Evolutionary conservation across 2,888 invertebrate genomes (phyloP), one percentile per base, ranked within the genome.

Genomic region (Noctuana brunneofusca): DNA sequence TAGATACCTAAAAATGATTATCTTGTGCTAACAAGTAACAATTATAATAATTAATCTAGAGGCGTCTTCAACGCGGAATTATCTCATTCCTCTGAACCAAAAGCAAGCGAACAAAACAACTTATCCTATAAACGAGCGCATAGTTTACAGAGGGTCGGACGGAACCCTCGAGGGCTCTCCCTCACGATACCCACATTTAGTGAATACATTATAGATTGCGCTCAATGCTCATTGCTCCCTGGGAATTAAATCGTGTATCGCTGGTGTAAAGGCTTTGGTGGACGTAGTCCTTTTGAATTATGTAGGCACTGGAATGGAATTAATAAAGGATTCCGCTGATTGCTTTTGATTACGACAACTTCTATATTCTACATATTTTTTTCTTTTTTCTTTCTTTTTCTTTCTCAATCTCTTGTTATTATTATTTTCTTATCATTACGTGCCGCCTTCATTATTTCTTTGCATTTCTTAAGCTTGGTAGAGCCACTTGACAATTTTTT

Each of bases 181-280:
- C 59, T 43, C 52, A 18, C 50, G 16, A 18, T 54, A 59, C 59
- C 60, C 48, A 60, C 60, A 60, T 54, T 60, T 54, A 59, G 54
- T 60, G 60, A 60, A 60, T 60, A 60, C 60, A 60, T 60, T 54
- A 60, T 54, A 60, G 54, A 60, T 60, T 14, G 54, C n/a, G 41
- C 18, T 41, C 41, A 41, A 38, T 41, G 32, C 35, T 46, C 52
- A 32, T 41, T 41, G 14, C 53, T 53, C 53, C 52, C 49, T 53
- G 63, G 58, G 52, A 56, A 59, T 38, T 53, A 54, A 54, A 60
- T 16, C n/a, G 18, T 41, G 49, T 60, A 54, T 27, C 48, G 24
- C 14, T 18, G 43, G 14, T 59, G 11, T 14, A 20, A 43, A 58
- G 14, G 43, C 30, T 22, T 58, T 59, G 8, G 27, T 16, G 35